These are phyloP conservation scores for Malacoraja senta DNA, from an alignment of 2,797 vertebrate species.

Conservation along the genomic window DNA sequence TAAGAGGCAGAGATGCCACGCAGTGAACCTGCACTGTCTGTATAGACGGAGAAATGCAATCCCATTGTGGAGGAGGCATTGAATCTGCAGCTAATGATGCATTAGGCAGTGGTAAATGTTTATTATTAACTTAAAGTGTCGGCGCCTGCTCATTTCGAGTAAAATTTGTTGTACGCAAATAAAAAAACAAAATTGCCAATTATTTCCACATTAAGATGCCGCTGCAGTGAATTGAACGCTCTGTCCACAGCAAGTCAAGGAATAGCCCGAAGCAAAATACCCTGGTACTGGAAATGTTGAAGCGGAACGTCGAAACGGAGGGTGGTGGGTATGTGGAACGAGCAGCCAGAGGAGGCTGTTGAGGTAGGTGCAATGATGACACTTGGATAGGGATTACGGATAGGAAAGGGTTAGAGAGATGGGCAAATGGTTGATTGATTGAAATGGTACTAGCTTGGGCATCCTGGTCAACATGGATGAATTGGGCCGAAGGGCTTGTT, in stretches of 20 bases:
- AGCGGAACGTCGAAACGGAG: too few relatives aligned
- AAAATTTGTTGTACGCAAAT: constrained; percentile 20
- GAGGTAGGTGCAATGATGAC: too few relatives aligned
- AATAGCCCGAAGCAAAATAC: neutral
- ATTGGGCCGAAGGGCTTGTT: too few relatives aligned
- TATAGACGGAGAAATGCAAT: neutral
- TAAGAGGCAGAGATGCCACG: neutral
- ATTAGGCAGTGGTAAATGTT: neutral
- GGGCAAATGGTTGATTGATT: too few relatives aligned
- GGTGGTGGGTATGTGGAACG: too few relatives aligned
- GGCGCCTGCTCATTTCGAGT: neutral
- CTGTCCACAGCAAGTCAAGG: neutral
- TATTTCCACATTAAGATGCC: constrained; percentile 7
- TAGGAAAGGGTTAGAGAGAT: too few relatives aligned
- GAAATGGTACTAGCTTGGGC: too few relatives aligned
- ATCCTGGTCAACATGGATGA: too few relatives aligned
- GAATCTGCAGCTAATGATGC: constrained; percentile 13
- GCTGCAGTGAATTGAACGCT: neutral
- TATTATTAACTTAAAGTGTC: neutral
- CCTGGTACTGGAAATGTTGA: too few relatives aligned
- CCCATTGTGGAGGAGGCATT: neutral
- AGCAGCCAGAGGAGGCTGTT: too few relatives aligned
- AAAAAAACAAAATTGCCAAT: constrained; percentile 20
- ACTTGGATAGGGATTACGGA: too few relatives aligned
- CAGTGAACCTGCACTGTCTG: neutral